Base-by-base conservation (phyloP, 2,797 vertebrate species). In the Alauda arvensis region DNA sequence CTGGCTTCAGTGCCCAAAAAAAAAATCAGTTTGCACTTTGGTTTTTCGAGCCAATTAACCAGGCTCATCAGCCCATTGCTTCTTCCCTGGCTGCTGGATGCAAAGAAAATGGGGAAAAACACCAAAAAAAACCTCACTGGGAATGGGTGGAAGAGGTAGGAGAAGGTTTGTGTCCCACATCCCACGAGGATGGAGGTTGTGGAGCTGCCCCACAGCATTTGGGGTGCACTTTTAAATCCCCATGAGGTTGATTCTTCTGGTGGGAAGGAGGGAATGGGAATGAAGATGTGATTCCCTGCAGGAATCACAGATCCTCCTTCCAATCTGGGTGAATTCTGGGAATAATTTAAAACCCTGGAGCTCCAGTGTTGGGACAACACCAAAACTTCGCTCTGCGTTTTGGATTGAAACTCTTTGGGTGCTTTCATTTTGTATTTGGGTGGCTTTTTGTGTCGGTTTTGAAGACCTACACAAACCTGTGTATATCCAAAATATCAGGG, bases 11-110 rank as follows among this genome's bases (percentile, higher is more conserved):
- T 85, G 83, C 89, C 89, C 85, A 66, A 91, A 37, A 37, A 37
- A 37, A 37, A 92, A 94, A 89, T 93, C 91, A 75, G 66, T 83
- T 94, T 92, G 82, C 48, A 62, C 76, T 76, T 72, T 10, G 69
- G 34, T 61, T 75, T 74, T 85, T 67, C n/a, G 13, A 33, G 33
- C 66, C 69, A 68, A 60, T 92, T 90, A 87, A 85, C 12, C 8
- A 78, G 90, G 49, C 52, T 90, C 84, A 76, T 85, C 81, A 40
- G n/a, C 43, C 40, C 37, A 6, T 77, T 83, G 43, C 49, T 66
- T 28, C 59, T 93, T 42, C n/a, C 78, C 20, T 56, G 43, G 33
- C 66, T 48, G 20, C 40, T 77, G 69, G 42, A 42, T 42, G 43
- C 2, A 59, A 79, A 61, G 62, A 40, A 70, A 90, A 40, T 0